Evolutionary conservation across 2,113 vertebrate genomes (phyloP), one percentile per base, ranked within the genome.

Genomic region (Sardina pilchardus): DNA sequence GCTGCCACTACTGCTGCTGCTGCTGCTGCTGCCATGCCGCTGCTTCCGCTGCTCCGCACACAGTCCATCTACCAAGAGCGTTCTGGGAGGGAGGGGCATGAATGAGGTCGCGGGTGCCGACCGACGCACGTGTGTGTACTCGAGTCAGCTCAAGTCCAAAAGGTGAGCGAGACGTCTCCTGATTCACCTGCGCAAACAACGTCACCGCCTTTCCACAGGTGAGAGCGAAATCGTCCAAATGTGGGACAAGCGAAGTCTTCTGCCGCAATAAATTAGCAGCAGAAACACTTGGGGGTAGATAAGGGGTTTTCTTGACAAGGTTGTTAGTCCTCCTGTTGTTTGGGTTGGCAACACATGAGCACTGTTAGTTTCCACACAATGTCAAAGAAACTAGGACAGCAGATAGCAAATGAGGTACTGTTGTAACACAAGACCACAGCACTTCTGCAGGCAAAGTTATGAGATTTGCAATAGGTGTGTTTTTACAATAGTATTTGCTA

Each of bases 91-190:
- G 26, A 4, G 4, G 71, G 5, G 3, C 34, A 36, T 36, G 14
- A 78, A 36, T 36, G 26, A 36, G 63, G 26, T 36, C 30, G 39
- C 14, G 34, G 12, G 34, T 80, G 84, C 1, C 19, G 88, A 84
- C 53, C 85, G 83, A 81, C 78, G 48, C 86, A 89, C 86, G 75
- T 45, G 83, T 86, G 82, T 82, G 47, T 43, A 9, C 7, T 45
- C 86, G 8, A 84, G 67, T 44, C 87, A 42, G 6, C 82, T 14
- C 85, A 14, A 21, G 17, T 34, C 90, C 88, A 86, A 89, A 42
- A 87, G 90, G 90, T 89, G 39, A 90, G 47, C 36, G 36, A 67
- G 17, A 36, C 4, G 71, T 4, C 71, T 75, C 30, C 67, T 78
- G 71, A 36, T 34, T 78, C 30, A 78, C 1, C 26, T 1, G n/a